Base-by-base conservation (phyloP, 2,113 vertebrate genomes). In the Nyctereutes procyonoides region DNA sequence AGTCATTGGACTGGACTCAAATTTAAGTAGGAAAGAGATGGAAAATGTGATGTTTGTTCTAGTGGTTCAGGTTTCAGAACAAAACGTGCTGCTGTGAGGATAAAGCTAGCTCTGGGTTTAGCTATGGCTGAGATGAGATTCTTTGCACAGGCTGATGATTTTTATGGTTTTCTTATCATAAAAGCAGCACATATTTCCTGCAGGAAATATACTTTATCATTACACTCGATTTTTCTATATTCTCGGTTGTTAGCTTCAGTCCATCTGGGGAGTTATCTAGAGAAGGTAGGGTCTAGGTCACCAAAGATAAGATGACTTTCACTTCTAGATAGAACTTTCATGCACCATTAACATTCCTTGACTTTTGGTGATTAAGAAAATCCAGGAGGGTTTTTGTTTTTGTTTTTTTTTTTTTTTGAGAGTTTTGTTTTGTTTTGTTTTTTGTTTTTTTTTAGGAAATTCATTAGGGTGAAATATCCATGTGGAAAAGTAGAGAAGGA, bases 111-210 rank as follows among this genome's bases (percentile, higher is more conserved):
- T 38, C 76, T 63, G 55, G 79, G 55, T 82, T 95, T 63, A 84
- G 53, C 65, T 20, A 7, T 1, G 56, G 12, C 48, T 0, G 53
- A 90, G 71, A 91, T 77, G 82, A 93, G 48, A 55, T n/a, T 91
- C 38, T 20, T 85, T 3, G 0, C 35, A 30, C 53, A 81, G n/a
- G 32, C 95, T 80, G 90, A 80, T 11, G 55, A 91, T 93, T 71
- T 82, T 82, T 84, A 32, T 71, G 5, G 93, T 90, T 94, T 97
- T 94, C 92, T 58, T 88, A 95, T 93, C 94, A 93, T 90, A 94
- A 86, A 96, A 94, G 90, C 60, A 96, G 92, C 81, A 60, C 48
- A 69, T 86, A 87, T 83, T 95, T 90, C 53, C 55, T 19, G 2
- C 13, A 81, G 77, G 69, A 96, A 86, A 77, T 26, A 79, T 0